Evolutionary conservation across 2,797 vertebrate species (phyloP).

Genomic region (Enteromius paludinosus): DNA sequence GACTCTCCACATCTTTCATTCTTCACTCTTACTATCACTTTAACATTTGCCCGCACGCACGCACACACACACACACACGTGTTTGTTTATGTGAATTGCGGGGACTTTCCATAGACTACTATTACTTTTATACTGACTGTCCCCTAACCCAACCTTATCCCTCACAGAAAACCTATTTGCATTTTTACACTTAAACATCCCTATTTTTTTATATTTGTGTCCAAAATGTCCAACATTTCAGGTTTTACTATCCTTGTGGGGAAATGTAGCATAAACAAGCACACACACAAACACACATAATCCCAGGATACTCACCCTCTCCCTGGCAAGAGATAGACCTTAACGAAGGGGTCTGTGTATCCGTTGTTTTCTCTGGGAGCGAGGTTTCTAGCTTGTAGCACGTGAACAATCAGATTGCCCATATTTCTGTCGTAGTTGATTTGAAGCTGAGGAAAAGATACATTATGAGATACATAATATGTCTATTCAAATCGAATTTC

Average conservation of each 20-base stretch:
- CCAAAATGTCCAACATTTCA: too few species aligned
- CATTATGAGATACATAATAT: conserved; percentile 25
- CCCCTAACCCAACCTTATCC: too few species aligned
- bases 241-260: too few species aligned
- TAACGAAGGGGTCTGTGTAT: conserved; percentile 98
- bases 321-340: conserved; percentile 97
- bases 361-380: conserved; percentile 93
- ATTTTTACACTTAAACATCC: too few species aligned
- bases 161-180: too few species aligned
- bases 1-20: conserved; percentile 11
- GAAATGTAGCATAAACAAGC: too few species aligned
- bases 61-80: not conserved
- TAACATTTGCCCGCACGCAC: not conserved
- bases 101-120: too few species aligned
- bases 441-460: conserved; percentile 85
- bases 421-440: conserved; percentile 97
- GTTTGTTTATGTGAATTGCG: not conserved
- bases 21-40: not conserved
- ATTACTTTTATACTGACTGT: too few species aligned
- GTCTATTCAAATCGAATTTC: not conserved
- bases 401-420: conserved; percentile 96
- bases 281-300: not conserved
- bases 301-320: conserved; percentile 86
- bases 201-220: too few species aligned
- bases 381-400: conserved; percentile 97